Evolutionary conservation across 2,888 invertebrate genomes (phyloP), one percentile per base, ranked within the genome.

Genomic region (Eurytoma adleriae): DNA sequence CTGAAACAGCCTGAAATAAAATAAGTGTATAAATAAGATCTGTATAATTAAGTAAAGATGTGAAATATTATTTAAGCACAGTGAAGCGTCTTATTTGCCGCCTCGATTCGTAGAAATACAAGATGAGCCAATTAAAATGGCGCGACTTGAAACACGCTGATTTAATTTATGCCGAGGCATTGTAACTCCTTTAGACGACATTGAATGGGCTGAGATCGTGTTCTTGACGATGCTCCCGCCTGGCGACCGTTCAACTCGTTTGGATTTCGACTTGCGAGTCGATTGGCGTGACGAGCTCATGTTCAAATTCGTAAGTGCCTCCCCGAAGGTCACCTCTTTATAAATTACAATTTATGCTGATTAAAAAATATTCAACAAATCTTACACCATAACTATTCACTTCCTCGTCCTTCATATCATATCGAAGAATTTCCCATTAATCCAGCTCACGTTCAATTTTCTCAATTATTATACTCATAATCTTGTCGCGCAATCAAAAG

Each of bases 111-210:
- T 10, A 40, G 40, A 40, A 40, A 7, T 40, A 52, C 66, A 18
- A 64, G 61, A 66, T 52, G 62, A 59, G 64, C 74, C 78, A 75
- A 75, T 75, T 81, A 78, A 75, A 68, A 75, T 57, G 59, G 74
- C 71, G 70, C 13, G 67, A 75, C 52, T 75, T 68, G 70, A 66
- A 69, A 75, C 62, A 57, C 71, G 75, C 62, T 78, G 67, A 77
- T 76, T 71, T 72, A 71, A 75, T 78, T 78, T 68, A 76, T 75
- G 72, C 61, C 61, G 16, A 59, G 66, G 70, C 70, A 68, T 75
- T 75, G 78, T 72, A 75, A 59, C 56, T n/a, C 24, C 20, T 61
- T 48, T n/a, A 4, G 78, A 18, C 75, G 77, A 70, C 75, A 74
- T 71, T 52, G n/a, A 66, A 62, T 62, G 71, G 27, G 61, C 75